Evolutionary conservation across 2,797 vertebrate species (phyloP), one percentile per base, ranked within the genome.

Genomic region (Enteromius unitaeniatus): DNA sequence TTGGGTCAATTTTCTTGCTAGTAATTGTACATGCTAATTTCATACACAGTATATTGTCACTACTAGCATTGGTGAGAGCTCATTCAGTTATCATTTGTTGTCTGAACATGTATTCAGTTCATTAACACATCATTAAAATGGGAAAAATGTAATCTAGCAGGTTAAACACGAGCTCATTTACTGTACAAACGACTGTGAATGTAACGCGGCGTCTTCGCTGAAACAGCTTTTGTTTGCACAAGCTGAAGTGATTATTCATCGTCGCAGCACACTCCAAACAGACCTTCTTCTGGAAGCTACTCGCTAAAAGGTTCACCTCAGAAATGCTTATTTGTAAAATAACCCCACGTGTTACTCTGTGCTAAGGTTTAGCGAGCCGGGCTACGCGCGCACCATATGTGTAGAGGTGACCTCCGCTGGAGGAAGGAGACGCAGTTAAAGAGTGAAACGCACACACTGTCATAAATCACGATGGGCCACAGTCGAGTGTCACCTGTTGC

Each of bases 381-480:
- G 85, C 91, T 84, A 88, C 84, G 37, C 69, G 89, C 76, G 82
- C 17, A 47, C 65, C 86, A 87, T 87, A 87, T 87, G 88, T 88
- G 84, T 6, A 86, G 86, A 88, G 84, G 92, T 94, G 88, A 87
- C 86, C 86, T 82, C 82, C 21, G 65, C 34, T 2, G 34, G 76
- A 80, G 70, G 73, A 85, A 68, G 58, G 85, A 65, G 81, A 81
- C 60, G 26, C 51, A 67, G 86, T 85, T 87, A 86, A 79, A 68
- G 87, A 78, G 86, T 75, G 70, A 86, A 85, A 80, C 70, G 65
- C 85, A 83, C 62, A 83, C 74, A 13, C 65, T 74, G 81, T 85
- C 87, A 87, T 88, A 88, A 88, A 88, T 88, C 87, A 88, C 28
- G 21, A 55, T 28, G 21, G 75, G 78, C 78, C 84, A 64, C 73